Conservation (phyloP, 1,140 invertebrate genomes). For the Grapholita molesta region DNA sequence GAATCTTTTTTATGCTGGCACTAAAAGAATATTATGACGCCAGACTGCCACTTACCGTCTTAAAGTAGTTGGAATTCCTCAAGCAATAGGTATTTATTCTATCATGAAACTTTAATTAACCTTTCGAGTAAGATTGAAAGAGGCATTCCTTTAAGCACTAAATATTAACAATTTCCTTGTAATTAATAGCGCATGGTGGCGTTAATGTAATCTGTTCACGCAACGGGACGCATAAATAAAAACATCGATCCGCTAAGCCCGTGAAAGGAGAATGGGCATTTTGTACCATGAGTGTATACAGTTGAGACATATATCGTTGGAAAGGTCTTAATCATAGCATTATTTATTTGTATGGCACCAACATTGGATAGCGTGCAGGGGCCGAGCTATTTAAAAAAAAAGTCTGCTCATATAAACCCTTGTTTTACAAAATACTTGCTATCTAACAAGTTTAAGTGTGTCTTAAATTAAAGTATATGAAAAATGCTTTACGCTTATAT, state of each 20-base stretch:
- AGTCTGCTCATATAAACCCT: too few species aligned
- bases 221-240: conserved; percentile 15
- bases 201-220: conserved; percentile 5
- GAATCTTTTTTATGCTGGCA: neutral
- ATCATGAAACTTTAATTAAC: conserved; percentile 10
- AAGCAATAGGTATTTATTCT: conserved; percentile 6
- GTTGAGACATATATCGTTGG: too few species aligned
- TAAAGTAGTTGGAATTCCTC: conserved; percentile 1
- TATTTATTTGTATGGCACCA: too few species aligned
- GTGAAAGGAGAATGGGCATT: too few species aligned
- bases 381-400: too few species aligned
- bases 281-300: too few species aligned
- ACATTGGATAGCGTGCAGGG: too few species aligned
- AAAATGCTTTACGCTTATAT: too few species aligned
- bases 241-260: conserved; percentile 10
- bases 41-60: neutral
- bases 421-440: too few species aligned
- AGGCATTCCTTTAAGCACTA: neutral
- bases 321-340: too few species aligned
- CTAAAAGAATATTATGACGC: neutral
- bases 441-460: too few species aligned
- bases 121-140: neutral
- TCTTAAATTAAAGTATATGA: too few species aligned
- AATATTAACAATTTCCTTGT: neutral
- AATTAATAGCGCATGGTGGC: neutral